phyloP scores from a whole-genome alignment of 2,888 invertebrate genomes.

The Amphiduros pacificus region DNA sequence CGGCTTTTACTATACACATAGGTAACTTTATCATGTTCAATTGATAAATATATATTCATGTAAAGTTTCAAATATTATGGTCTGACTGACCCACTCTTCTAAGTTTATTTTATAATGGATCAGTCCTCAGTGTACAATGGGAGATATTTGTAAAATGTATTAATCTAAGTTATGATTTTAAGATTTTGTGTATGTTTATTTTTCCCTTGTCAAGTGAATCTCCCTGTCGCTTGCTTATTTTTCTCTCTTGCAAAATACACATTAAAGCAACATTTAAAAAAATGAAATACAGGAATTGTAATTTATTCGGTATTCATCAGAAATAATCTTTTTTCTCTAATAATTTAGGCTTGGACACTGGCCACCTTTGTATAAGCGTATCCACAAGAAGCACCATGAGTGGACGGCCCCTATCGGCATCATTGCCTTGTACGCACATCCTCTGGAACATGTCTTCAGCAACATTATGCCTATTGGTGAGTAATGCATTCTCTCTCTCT shows the following conservation, averaged over 20 bases:
- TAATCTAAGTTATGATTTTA: no score
- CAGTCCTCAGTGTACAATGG: no score
- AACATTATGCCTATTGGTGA: conserved; percentile 76
- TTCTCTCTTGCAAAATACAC: neutral
- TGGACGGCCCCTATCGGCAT: conserved; percentile 85
- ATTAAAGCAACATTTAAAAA: neutral
- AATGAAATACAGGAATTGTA: neutral
- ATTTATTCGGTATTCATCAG: neutral
- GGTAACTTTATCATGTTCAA: no score
- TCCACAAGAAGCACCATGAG: conserved; percentile 85
- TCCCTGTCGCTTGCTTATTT: neutral
- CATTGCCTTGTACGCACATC: conserved; percentile 79
- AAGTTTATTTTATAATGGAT: no score
- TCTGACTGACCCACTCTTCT: no score
- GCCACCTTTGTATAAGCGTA: conserved; percentile 74
- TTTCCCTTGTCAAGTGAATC: no score
- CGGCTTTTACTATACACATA: conserved; percentile 82
- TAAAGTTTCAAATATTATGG: no score
- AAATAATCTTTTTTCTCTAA: conserved; percentile 1
- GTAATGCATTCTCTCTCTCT: no score
- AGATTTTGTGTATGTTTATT: no score
- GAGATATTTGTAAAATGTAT: no score
- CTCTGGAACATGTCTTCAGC: conserved; percentile 74
- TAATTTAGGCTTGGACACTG: conserved; percentile 71
- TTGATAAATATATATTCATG: no score